A percentile compares a stretch with the other conserved stretches of the same genome.
Conservation (phyloP, 2,113 vertebrate genomes). For the Talpa occidentalis region DNA sequence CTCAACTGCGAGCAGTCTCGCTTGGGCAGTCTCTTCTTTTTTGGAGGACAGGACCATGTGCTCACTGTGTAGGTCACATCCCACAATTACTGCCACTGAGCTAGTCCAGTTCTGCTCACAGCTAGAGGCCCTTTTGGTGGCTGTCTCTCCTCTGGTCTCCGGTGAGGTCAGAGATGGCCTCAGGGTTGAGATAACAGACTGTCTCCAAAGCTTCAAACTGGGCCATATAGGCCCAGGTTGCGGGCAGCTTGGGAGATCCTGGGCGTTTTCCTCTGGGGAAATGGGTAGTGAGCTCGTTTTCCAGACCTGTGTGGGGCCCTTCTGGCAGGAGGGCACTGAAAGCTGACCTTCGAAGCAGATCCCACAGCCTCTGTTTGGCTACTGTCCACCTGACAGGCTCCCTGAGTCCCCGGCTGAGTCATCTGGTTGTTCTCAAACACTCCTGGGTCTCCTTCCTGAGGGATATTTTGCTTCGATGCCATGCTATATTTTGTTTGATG, state of each 20-base stretch:
- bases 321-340: neutral
- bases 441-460: neutral
- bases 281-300: slow-evolving; percentile 71
- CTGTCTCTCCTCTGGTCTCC: neutral
- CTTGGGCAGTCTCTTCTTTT: neutral
- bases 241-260: slow-evolving; percentile 77
- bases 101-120: neutral
- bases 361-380: neutral
- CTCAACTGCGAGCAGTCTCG: neutral
- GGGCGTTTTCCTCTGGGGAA: slow-evolving; percentile 75
- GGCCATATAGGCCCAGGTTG: slow-evolving; percentile 76
- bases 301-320: neutral
- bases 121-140: neutral
- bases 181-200: neutral
- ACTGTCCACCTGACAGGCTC: rapidly evolving
- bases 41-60: neutral
- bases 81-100: neutral
- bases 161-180: neutral
- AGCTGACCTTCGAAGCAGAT: neutral
- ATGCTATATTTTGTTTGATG: neutral
- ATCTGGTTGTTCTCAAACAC: neutral
- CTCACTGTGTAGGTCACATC: neutral
- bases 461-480: neutral
- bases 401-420: neutral
- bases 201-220: slow-evolving; percentile 39